Evolutionary conservation across 2,888 invertebrate genomes (phyloP).

Genomic region (Nephrotoma guestfalica): DNA sequence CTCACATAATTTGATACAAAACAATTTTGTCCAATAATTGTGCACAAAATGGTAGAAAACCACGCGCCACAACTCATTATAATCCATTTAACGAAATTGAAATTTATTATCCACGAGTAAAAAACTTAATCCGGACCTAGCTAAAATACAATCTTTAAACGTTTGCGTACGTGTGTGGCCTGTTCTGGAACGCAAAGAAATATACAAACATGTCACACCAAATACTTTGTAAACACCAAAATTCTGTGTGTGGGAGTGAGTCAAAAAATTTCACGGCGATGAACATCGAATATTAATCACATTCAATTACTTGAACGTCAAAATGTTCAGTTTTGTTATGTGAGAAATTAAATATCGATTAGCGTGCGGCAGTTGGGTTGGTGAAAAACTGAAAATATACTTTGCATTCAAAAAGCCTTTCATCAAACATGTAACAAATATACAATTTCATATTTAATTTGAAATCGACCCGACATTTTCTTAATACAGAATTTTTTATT

Average conservation of each 20-base stretch:
- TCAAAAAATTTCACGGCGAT: not conserved
- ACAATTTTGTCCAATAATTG: not conserved
- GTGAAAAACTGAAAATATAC: not conserved
- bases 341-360: not conserved
- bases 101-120: not conserved
- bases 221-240: not conserved
- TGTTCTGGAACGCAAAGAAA: not conserved
- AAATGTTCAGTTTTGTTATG: not conserved
- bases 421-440: not conserved
- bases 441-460: not conserved
- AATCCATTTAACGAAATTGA: not conserved
- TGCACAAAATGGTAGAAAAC: not conserved
- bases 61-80: not conserved
- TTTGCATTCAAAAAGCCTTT: not conserved
- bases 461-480: not conserved
- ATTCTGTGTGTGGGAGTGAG: not conserved
- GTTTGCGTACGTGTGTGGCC: not conserved
- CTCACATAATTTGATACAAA: not conserved
- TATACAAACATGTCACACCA: not conserved
- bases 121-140: not conserved
- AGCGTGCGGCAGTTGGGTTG: not conserved
- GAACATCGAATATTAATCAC: not conserved
- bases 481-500: not conserved
- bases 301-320: not conserved
- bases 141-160: not conserved